Evolutionary conservation across 2,113 vertebrate genomes (phyloP).

Genomic region (Pseudonaja textilis): DNA sequence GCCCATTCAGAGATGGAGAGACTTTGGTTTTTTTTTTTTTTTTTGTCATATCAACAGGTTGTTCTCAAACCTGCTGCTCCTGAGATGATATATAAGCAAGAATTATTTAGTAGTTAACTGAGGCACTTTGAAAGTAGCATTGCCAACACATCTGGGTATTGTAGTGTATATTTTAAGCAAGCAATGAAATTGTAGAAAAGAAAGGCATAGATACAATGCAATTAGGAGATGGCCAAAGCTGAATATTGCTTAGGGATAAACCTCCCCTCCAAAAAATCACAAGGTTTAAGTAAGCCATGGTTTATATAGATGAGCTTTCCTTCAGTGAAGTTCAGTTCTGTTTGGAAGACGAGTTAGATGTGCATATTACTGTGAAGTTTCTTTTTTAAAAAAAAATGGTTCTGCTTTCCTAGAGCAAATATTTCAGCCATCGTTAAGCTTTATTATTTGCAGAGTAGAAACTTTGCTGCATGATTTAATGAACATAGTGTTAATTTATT

Average conservation of each 20-base stretch:
- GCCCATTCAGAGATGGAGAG: not conserved
- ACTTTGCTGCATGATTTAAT: conserved; percentile 22
- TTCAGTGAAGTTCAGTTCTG: not conserved
- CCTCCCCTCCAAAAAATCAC: not conserved
- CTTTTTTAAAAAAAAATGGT: conserved; percentile 14
- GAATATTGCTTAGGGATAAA: not conserved
- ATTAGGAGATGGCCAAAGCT: not conserved
- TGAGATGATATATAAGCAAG: not conserved
- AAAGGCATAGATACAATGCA: no score
- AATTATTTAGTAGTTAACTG: not conserved
- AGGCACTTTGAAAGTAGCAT: not conserved
- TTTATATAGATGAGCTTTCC: not conserved
- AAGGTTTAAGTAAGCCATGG: not conserved
- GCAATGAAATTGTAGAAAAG: not conserved
- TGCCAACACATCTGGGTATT: not conserved
- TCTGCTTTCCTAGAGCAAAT: conserved; percentile 12
- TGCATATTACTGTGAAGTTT: conserved; percentile 5
- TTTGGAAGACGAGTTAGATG: conserved; percentile 16
- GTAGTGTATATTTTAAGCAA: not conserved
- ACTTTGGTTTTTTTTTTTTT: not conserved
- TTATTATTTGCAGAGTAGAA: conserved; percentile 19
- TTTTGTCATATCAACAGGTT: not conserved
- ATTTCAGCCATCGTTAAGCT: not conserved
- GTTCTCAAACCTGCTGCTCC: not conserved
- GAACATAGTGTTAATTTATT: conserved; percentile 10